These are phyloP conservation scores for Rugalucina vietnamica DNA, from an alignment of 2,888 invertebrate genomes.

Conservation along the genomic window DNA sequence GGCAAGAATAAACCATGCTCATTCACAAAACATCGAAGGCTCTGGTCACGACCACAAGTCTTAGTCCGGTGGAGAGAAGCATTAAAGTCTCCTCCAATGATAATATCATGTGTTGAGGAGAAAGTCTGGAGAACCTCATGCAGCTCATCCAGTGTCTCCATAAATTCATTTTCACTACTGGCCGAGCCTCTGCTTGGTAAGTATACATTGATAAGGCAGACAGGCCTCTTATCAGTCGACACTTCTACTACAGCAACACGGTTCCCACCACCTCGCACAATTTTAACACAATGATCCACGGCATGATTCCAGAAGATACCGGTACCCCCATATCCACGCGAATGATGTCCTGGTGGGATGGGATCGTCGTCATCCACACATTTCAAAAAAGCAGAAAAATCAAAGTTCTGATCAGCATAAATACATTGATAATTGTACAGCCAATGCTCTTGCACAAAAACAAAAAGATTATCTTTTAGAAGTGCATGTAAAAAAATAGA, in stretches of 20 bases:
- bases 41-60: background rate
- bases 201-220: too few relatives aligned
- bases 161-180: background rate
- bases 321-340: background rate
- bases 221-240: too few relatives aligned
- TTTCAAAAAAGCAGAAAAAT: background rate
- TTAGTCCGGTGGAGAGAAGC: constrained; percentile 7
- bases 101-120: background rate
- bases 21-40: background rate
- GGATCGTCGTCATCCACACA: background rate
- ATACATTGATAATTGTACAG: background rate
- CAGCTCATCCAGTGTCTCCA: background rate
- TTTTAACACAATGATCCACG: background rate
- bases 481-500: too few relatives aligned
- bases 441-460: background rate
- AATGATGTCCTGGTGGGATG: background rate
- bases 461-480: too few relatives aligned
- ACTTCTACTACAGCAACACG: too few relatives aligned
- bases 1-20: background rate
- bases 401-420: background rate
- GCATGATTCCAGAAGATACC: background rate
- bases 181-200: background rate
- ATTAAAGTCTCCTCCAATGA: constrained; percentile 15
- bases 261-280: background rate
- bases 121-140: background rate